phyloP scores from a whole-genome alignment of 2,797 vertebrate genomes.

The Pantherophis vulpinus region DNA sequence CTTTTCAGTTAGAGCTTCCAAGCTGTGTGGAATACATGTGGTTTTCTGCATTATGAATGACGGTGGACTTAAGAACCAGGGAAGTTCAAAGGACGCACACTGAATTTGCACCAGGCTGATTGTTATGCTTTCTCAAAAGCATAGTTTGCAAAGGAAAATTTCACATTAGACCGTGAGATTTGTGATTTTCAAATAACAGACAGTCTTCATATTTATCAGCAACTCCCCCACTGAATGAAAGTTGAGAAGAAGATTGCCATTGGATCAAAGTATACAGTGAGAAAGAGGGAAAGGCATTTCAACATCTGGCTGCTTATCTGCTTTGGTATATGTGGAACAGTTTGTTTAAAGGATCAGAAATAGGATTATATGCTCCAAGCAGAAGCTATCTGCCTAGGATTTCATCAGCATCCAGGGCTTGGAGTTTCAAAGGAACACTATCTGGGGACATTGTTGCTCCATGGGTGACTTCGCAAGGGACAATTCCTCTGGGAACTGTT shows the following conservation, averaged over 20 bases:
- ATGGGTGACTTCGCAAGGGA: neutral
- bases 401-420: neutral
- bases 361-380: neutral
- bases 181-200: neutral
- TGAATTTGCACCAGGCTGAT: neutral
- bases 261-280: neutral
- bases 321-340: neutral
- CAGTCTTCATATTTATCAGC: neutral
- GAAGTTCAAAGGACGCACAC: neutral
- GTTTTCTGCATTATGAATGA: neutral
- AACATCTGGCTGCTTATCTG: neutral
- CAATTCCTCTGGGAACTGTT: neutral
- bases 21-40: neutral
- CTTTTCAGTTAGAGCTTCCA: neutral
- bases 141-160: neutral
- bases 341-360: neutral
- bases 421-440: neutral
- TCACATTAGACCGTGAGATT: neutral
- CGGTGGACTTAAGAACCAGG: neutral
- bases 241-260: neutral
- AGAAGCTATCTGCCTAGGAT: neutral
- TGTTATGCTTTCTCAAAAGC: neutral
- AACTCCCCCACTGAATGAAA: neutral
- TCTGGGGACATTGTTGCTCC: neutral
- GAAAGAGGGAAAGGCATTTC: neutral